Evolutionary conservation across 2,888 invertebrate genomes (phyloP).

Genomic region (Chrysomela aeneicollis): DNA sequence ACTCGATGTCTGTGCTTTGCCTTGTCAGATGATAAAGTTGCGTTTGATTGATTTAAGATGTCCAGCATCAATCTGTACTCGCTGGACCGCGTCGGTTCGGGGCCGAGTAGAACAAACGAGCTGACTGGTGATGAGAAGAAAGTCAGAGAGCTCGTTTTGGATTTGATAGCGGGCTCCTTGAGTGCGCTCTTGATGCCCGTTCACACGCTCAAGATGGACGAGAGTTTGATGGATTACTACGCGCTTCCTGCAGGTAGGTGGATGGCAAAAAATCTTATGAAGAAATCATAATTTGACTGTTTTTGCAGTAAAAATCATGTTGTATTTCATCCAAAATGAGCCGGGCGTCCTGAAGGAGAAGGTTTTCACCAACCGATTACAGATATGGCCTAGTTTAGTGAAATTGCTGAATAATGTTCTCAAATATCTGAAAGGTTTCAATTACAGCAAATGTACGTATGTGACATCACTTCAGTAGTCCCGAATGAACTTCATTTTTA

Average conservation of each 20-base stretch:
- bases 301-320: conserved; percentile 74
- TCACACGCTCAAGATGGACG: conserved; percentile 73
- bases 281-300: too few relatives aligned
- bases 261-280: too few relatives aligned
- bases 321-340: conserved; percentile 74
- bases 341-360: conserved; percentile 64
- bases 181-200: conserved; percentile 75
- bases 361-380: conserved; percentile 68
- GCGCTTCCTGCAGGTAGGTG: conserved; percentile 75
- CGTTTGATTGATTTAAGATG: too few relatives aligned
- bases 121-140: conserved; percentile 68
- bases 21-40: too few relatives aligned
- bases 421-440: conserved; percentile 62
- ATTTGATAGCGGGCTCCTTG: conserved; percentile 71
- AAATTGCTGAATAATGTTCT: conserved; percentile 76
- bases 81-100: conserved; percentile 67
- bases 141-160: conserved; percentile 67
- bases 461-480: too few relatives aligned
- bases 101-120: too few relatives aligned
- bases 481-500: too few relatives aligned
- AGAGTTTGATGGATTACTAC: conserved; percentile 68
- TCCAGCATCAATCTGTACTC: conserved; percentile 79
- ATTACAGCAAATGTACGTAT: conserved; percentile 66
- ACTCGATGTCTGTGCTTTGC: too few relatives aligned
- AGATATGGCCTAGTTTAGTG: conserved; percentile 83